Conservation (phyloP, 2,888 invertebrate species). For the Lithosia quadra region DNA sequence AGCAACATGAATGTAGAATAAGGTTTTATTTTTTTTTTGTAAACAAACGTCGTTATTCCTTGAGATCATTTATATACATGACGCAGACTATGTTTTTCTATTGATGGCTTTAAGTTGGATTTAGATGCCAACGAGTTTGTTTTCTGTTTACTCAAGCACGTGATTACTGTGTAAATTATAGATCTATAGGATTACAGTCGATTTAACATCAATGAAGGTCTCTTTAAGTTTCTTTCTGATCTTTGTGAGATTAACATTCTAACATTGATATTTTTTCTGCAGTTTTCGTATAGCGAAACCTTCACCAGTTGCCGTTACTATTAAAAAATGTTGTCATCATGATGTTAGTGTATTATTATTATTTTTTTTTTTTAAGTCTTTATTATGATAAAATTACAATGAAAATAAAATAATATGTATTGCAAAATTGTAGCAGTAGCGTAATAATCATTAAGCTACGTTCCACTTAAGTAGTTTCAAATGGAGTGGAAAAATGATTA, state of each 20-base stretch:
- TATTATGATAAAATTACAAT: too few species aligned
- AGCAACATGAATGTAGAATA: conserved; percentile 49
- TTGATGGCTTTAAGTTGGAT: conserved; percentile 33
- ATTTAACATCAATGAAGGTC: neutral
- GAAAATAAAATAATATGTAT: too few species aligned
- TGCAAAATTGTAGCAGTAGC: neutral
- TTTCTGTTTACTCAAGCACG: conserved; percentile 30
- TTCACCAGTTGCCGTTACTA: too few species aligned
- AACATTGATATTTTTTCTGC: neutral
- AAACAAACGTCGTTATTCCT: conserved; percentile 46
- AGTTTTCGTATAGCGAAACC: neutral
- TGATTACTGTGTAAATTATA: conserved; percentile 37
- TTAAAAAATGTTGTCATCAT: neutral
- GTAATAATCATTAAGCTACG: neutral
- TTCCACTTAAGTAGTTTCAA: too few species aligned
- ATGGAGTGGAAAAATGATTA: too few species aligned
- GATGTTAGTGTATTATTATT: too few species aligned
- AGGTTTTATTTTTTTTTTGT: conserved; percentile 48
- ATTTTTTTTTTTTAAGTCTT: too few species aligned
- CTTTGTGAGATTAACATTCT: neutral
- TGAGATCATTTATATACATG: conserved; percentile 50
- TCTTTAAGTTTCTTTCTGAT: neutral
- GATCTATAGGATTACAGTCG: neutral
- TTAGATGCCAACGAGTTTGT: conserved; percentile 37
- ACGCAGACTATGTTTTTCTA: conserved; percentile 48